phyloP scores from a whole-genome alignment of 2,797 vertebrate species.

The Acanthurus leucopareius region DNA sequence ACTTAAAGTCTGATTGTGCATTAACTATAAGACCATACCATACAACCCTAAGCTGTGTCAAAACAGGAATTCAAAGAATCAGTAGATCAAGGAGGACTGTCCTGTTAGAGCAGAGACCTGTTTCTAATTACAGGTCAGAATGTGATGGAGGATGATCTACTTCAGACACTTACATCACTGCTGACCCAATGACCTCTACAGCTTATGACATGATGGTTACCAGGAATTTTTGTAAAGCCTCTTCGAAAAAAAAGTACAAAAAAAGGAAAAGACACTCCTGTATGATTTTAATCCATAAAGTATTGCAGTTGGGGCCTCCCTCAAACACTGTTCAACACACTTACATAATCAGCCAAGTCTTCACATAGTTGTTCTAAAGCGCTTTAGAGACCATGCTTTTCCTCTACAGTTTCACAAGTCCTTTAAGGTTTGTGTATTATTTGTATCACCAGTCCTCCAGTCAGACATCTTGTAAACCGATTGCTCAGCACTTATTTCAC shows the following conservation, averaged over 20 bases:
- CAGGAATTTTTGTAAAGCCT: conserved; percentile 5
- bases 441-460: not conserved
- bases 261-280: conserved; percentile 1
- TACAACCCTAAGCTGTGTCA: not conserved
- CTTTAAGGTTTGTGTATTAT: conserved; percentile 2
- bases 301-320: conserved; percentile 27
- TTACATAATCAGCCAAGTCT: conserved; percentile 17
- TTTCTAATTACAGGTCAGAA: conserved; percentile 63
- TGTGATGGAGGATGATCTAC: conserved; percentile 35
- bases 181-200: conserved; percentile 46
- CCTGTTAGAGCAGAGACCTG: conserved; percentile 22
- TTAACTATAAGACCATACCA: conserved; percentile 8
- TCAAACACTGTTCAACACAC: conserved; percentile 1
- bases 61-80: conserved; percentile 56
- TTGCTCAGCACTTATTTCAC: not conserved
- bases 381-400: not conserved
- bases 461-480: not conserved
- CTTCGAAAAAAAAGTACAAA: not conserved
- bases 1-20: not conserved
- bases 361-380: conserved; percentile 10
- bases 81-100: conserved; percentile 40
- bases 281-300: not conserved
- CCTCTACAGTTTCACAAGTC: not conserved
- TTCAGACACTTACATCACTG: conserved; percentile 48
- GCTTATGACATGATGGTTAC: not conserved